phyloP scores from a whole-genome alignment of 2,797 vertebrate genomes.

The Poecilia gillii region DNA sequence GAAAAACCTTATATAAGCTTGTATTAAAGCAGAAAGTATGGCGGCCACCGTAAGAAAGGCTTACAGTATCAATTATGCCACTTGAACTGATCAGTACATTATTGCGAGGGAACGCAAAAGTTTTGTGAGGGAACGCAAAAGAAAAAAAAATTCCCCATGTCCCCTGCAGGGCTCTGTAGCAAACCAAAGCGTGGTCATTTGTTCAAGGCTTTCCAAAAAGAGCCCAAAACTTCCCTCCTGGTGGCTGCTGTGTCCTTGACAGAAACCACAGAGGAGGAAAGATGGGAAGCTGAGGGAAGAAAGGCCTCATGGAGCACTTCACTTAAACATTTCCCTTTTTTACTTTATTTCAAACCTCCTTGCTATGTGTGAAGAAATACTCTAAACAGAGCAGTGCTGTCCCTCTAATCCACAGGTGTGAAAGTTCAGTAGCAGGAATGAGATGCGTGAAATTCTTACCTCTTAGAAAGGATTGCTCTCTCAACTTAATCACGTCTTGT shows the following conservation, averaged over 20 bases:
- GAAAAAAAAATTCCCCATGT: too few species aligned
- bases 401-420: slow-evolving; percentile 54
- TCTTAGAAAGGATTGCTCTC: slow-evolving; percentile 30
- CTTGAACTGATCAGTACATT: too few species aligned
- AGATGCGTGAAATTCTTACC: slow-evolving; percentile 46
- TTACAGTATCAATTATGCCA: too few species aligned
- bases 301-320: slow-evolving; percentile 33
- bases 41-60: too few species aligned
- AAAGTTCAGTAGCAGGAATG: slow-evolving; percentile 33
- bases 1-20: too few species aligned
- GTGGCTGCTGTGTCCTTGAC: slow-evolving; percentile 43
- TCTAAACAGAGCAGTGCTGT: slow-evolving; percentile 10
- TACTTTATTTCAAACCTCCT: slow-evolving; percentile 33
- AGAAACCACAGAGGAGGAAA: slow-evolving; percentile 18
- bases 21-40: too few species aligned
- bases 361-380: slow-evolving; percentile 35
- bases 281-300: slow-evolving; percentile 24
- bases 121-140: too few species aligned
- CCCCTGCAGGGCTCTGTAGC: background rate
- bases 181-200: slow-evolving; percentile 43
- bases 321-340: background rate
- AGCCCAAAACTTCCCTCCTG: slow-evolving; percentile 27
- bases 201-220: slow-evolving; percentile 37
- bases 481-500: slow-evolving; percentile 26
- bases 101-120: too few species aligned